phyloP scores from a whole-genome alignment of 2,113 vertebrate species.

The Ciconia boyciana region DNA sequence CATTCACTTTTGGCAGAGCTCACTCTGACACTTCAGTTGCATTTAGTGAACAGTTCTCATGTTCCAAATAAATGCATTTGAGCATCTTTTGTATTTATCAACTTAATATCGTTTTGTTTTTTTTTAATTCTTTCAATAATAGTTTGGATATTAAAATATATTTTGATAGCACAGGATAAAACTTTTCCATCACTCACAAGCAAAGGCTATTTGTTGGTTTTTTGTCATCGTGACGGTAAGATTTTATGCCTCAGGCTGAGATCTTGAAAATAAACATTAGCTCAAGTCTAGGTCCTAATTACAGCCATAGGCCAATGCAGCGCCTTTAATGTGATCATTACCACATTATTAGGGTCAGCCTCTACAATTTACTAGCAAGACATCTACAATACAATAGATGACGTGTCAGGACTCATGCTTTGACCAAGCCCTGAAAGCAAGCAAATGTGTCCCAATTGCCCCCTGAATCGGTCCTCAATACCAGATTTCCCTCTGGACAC shows the following conservation, averaged over 20 bases:
- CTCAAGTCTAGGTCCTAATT: not conserved
- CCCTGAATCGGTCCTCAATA: not conserved
- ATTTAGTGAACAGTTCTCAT: not conserved
- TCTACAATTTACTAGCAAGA: not conserved
- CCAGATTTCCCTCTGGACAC: not conserved
- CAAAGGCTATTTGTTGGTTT: not conserved
- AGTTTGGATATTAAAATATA: not conserved
- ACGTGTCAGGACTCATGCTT: fast-evolving
- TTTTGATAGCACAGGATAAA: not conserved
- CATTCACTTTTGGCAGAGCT: not conserved
- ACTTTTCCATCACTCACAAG: not conserved
- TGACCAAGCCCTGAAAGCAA: not conserved
- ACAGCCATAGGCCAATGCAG: not conserved
- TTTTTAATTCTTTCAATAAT: not conserved
- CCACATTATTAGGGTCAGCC: not conserved
- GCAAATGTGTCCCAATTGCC: not conserved
- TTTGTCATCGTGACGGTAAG: fast-evolving
- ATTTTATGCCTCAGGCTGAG: not conserved
- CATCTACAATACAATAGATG: not conserved
- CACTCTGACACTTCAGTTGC: not conserved
- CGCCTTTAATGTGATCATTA: not conserved
- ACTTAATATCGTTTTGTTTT: no score
- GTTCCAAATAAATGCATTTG: not conserved
- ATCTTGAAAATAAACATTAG: not conserved
- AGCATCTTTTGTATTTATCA: not conserved